Evolutionary conservation across 2,113 vertebrate genomes (phyloP), one percentile per base, ranked within the genome.

Genomic region (Plecturocebus donacophilus): DNA sequence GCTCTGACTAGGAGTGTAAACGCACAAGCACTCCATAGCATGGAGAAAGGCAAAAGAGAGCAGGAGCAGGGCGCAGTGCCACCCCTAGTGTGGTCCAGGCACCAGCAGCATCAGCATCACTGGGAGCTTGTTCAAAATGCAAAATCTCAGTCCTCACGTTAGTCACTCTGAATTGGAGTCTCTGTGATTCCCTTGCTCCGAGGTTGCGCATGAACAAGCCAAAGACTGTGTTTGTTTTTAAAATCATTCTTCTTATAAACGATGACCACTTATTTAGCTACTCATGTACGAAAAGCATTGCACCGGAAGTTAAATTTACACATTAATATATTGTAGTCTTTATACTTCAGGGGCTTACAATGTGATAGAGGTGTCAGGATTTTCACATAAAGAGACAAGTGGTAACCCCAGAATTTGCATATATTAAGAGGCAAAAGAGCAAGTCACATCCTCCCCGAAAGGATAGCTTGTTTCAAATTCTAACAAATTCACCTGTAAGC

Each of bases 381-480:
- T 77, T 91, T 84, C 73, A 70, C 64, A 64, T 42, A 5, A n/a
- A 83, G 84, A 82, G 25, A 54, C 32, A 86, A 81, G 56, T 82
- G 11, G 38, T 70, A 61, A 35, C 49, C 10, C 58, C 30, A 83
- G 35, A 61, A 0, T 6, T 91, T 93, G 1, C 6, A 10, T 66
- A 10, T 38, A 27, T 66, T 75, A 56, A 87, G 19, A 94, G n/a
- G 12, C 8, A 52, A 88, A 84, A 10, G 13, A 11, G 2, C 61
- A 12, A 68, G 75, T 30, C 16, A 52, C 23, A 40, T 25, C 12
- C 21, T 52, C 11, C 40, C 32, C n/a, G n/a, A 90, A 16, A 90
- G 16, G 0, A 21, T 8, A 82, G 38, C 38, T 79, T 71, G 89
- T 75, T 68, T 19, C 27, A 93, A 90, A 96, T 47, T 45, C 54